These are phyloP conservation scores for Xanthorhoe designata DNA, from an alignment of 2,888 invertebrate species.

Conservation along the genomic window DNA sequence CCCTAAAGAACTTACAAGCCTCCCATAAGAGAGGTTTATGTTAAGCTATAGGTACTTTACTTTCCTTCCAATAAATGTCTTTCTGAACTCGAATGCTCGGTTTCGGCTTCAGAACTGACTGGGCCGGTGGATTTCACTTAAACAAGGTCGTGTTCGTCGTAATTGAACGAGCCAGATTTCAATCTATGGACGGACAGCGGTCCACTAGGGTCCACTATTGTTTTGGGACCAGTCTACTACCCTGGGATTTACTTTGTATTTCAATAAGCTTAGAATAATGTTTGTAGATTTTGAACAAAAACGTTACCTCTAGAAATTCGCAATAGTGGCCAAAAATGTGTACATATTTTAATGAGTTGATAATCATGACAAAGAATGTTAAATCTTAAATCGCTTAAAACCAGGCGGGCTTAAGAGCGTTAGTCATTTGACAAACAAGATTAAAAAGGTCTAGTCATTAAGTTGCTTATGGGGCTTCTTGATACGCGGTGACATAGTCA, in stretches of 20 bases:
- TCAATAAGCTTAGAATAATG: not conserved
- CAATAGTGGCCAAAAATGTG: not conserved
- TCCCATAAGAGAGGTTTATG: constrained; percentile 12
- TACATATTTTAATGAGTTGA: not conserved
- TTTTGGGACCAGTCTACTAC: constrained; percentile 25
- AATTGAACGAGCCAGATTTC: constrained; percentile 61
- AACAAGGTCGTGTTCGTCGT: constrained; percentile 53
- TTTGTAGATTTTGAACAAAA: not conserved
- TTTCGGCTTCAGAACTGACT: constrained; percentile 28
- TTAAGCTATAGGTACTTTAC: constrained; percentile 19
- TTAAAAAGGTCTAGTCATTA: constrained; percentile 50
- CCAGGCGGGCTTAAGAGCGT: constrained; percentile 51
- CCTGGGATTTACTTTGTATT: constrained; percentile 9
- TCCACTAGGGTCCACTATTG: constrained; percentile 26
- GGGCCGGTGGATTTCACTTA: constrained; percentile 46
- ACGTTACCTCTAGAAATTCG: not conserved
- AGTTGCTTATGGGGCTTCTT: constrained; percentile 50
- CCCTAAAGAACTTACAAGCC: constrained; percentile 1
- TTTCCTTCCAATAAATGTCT: constrained; percentile 27
- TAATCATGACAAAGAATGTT: not conserved
- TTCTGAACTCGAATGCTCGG: constrained; percentile 23
- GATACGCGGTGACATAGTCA: constrained; percentile 8
- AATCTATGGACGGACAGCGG: constrained; percentile 42
- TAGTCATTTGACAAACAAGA: constrained; percentile 57
- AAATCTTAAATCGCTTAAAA: constrained; percentile 47